phyloP scores from a whole-genome alignment of 2,113 vertebrate genomes.

The Canis aureus region DNA sequence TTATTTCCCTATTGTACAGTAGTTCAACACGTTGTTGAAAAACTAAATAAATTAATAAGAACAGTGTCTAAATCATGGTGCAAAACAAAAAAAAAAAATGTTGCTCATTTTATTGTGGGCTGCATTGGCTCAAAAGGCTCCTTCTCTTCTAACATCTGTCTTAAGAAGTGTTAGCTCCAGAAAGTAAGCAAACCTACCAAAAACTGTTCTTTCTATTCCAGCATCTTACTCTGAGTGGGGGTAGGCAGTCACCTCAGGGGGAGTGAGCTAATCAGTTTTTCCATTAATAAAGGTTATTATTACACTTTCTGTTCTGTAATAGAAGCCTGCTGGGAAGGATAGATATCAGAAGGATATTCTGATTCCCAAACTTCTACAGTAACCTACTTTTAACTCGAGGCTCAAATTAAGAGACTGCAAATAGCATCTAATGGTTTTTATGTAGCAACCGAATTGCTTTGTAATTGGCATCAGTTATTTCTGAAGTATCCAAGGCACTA shows the following conservation, averaged over 20 bases:
- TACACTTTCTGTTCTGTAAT: not conserved
- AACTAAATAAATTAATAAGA: not conserved
- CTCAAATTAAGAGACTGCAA: not conserved
- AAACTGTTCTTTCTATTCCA: not conserved
- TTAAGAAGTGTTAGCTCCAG: not conserved
- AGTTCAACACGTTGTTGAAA: not conserved
- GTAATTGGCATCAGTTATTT: constrained; percentile 9
- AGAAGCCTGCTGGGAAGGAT: not conserved
- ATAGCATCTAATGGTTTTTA: not conserved
- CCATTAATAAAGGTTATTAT: constrained; percentile 1
- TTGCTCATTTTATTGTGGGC: not conserved
- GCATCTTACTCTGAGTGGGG: not conserved
- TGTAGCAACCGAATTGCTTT: constrained; percentile 32
- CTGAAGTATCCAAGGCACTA: constrained; percentile 18
- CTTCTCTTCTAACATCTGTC: not conserved
- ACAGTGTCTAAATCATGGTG: constrained; percentile 17
- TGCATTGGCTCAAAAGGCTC: not conserved
- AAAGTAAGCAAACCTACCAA: not conserved
- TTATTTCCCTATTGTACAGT: not conserved
- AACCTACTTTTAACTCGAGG: constrained; percentile 10
- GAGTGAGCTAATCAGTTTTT: not conserved
- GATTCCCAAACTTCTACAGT: not conserved
- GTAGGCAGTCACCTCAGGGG: not conserved
- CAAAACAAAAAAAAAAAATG: not conserved
- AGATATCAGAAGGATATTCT: not conserved